Evolutionary conservation across 2,888 invertebrate genomes (phyloP).

Genomic region (Agrypnus murinus): DNA sequence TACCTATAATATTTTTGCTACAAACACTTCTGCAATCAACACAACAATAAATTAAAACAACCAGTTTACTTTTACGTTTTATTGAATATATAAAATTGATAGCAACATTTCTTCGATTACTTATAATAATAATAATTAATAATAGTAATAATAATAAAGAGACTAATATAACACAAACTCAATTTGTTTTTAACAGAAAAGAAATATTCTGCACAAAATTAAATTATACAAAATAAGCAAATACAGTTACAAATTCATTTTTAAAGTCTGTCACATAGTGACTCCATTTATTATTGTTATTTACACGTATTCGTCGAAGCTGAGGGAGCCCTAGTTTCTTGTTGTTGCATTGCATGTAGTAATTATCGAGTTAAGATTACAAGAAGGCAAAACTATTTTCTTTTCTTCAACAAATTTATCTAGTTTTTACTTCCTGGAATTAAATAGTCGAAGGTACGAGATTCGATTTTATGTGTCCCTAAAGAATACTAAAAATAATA

Average conservation of each 20-base stretch:
- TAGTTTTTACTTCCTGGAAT: slow-evolving; percentile 28
- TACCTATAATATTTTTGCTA: too few species aligned
- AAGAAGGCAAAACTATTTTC: slow-evolving; percentile 20
- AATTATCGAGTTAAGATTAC: slow-evolving; percentile 1
- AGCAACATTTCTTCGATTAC: slow-evolving; percentile 60
- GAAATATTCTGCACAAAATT: slow-evolving; percentile 56
- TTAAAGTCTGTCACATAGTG: slow-evolving; percentile 53
- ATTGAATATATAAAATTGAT: slow-evolving; percentile 63
- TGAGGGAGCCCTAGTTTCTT: slow-evolving; percentile 4
- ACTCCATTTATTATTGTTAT: slow-evolving; percentile 25
- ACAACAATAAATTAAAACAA: not conserved
- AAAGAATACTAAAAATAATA: too few species aligned
- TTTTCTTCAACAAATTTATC: not conserved
- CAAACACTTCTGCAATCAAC: not conserved
- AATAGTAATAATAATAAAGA: slow-evolving; percentile 52
- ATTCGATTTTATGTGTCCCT: too few species aligned
- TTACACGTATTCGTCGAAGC: slow-evolving; percentile 6
- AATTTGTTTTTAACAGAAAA: slow-evolving; percentile 54
- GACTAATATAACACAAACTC: slow-evolving; percentile 57
- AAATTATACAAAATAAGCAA: slow-evolving; percentile 54
- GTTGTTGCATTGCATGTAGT: not conserved
- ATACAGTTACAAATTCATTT: slow-evolving; percentile 43
- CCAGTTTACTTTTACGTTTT: slow-evolving; percentile 51
- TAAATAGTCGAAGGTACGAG: slow-evolving; percentile 19
- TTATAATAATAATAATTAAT: slow-evolving; percentile 48